Percentiles rank a stretch among this genome's conserved stretches.
phyloP scores from a whole-genome alignment of 2,888 invertebrate genomes.

The Miltochrista miniata region DNA sequence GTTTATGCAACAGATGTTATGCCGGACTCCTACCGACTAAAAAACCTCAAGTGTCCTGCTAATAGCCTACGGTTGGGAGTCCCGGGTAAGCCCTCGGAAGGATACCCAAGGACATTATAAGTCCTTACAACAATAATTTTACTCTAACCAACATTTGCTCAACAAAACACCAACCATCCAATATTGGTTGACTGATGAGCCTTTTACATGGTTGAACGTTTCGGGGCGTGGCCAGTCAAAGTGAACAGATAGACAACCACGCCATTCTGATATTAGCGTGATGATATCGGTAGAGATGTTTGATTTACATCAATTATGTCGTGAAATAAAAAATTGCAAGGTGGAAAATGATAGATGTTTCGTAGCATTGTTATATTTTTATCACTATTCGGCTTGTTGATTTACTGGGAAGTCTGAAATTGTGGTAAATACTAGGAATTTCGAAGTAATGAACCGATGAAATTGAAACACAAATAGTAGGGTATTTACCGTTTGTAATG shows the following conservation, averaged over 20 bases:
- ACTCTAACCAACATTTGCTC: conserved; percentile 16
- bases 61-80: too few relatives aligned
- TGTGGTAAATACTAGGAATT: too few relatives aligned
- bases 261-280: conserved; percentile 69
- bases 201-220: conserved; percentile 44
- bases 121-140: neutral
- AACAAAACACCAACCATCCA: conserved; percentile 13
- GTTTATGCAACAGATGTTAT: too few relatives aligned
- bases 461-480: too few relatives aligned
- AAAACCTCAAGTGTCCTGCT: too few relatives aligned
- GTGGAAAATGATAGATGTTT: conserved; percentile 7
- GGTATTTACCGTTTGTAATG: too few relatives aligned
- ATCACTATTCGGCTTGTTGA: neutral
- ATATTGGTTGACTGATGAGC: conserved; percentile 38
- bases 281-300: conserved; percentile 41
- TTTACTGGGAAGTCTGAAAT: too few relatives aligned
- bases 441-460: too few relatives aligned
- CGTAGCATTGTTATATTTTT: neutral
- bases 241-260: conserved; percentile 58
- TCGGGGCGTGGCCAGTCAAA: conserved; percentile 53
- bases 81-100: too few relatives aligned
- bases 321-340: conserved; percentile 45
- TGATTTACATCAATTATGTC: conserved; percentile 29
- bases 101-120: too few relatives aligned
- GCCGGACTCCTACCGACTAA: too few relatives aligned